phyloP scores from a whole-genome alignment of 2,797 vertebrate genomes.

The Cebuella pygmaea region DNA sequence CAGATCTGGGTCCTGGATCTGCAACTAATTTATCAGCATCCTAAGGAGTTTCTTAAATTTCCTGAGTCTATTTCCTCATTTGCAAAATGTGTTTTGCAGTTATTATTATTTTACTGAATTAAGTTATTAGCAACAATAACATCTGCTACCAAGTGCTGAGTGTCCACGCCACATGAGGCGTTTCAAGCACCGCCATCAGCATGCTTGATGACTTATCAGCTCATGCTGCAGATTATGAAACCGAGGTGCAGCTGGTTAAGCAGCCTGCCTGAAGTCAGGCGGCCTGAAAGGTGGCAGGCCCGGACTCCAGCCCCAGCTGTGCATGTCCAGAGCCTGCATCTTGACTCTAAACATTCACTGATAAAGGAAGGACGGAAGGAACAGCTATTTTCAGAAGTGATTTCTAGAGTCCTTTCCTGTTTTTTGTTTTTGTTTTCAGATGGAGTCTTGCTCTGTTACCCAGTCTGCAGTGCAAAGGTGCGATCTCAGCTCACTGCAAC shows the following conservation, averaged over 20 bases:
- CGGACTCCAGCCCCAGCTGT: background rate
- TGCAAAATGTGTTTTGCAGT: background rate
- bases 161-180: accelerated
- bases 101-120: no score
- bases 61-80: background rate
- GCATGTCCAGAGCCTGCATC: accelerated
- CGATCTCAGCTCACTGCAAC: background rate
- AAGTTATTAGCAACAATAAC: background rate
- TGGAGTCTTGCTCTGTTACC: background rate
- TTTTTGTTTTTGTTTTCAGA: background rate
- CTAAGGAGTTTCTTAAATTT: background rate
- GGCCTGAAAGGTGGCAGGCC: accelerated
- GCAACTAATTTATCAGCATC: background rate
- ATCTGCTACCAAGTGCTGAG: background rate
- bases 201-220: no score
- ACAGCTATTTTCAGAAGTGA: background rate
- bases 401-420: background rate
- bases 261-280: background rate
- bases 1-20: background rate
- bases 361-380: accelerated
- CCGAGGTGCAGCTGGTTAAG: background rate
- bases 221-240: background rate
- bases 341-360: accelerated
- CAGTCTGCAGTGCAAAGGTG: background rate
- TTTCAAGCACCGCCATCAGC: accelerated